Base-by-base conservation (phyloP, 2,888 invertebrate genomes). In the Watsonalla binaria region DNA sequence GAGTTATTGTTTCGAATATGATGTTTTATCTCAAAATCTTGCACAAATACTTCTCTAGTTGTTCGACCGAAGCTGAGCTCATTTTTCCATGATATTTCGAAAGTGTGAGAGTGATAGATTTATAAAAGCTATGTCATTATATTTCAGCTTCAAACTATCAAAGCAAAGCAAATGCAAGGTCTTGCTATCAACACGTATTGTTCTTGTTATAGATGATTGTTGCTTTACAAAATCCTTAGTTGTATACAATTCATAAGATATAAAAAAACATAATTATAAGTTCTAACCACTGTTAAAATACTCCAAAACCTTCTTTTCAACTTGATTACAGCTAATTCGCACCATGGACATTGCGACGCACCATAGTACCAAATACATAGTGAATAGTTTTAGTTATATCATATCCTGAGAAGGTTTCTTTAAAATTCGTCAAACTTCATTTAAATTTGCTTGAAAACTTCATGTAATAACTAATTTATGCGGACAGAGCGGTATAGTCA, bases 231-330 rank as follows among this genome's bases (percentile, higher is more conserved):
- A 24, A 24, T 24, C 24, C 24, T 24, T 24, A 24, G 24, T 24
- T 24, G 24, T 2, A 24, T 24, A 24, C 24, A 24, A 24, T 24
- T 24, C 5, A 13, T 5, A 2, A 8, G 5, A 13, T 24, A 48
- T 24, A 6, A 37, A 46, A 11, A 6, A 50, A 15, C 11, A 47
- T 46, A n/a, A 24, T 24, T 4, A 24, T 24, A 24, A 24, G n/a
- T 24, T 57, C 68, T 69, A 66, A 80, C 76, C 70, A 46, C 63
- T 66, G 0, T 64, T 51, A 60, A 76, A 80, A 61, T 76, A 76
- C 37, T 65, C 49, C 5, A 37, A 46, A 13, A 70, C 58, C 15
- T 51, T 52, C 13, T 53, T 45, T 47, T 54, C 55, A 24, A 62
- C 47, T 47, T 54, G 54, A 14, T 51, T 7, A 6, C 50, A 39